Base-by-base conservation (phyloP, 2,113 vertebrate genomes). In the Puffinus mauretanicus region DNA sequence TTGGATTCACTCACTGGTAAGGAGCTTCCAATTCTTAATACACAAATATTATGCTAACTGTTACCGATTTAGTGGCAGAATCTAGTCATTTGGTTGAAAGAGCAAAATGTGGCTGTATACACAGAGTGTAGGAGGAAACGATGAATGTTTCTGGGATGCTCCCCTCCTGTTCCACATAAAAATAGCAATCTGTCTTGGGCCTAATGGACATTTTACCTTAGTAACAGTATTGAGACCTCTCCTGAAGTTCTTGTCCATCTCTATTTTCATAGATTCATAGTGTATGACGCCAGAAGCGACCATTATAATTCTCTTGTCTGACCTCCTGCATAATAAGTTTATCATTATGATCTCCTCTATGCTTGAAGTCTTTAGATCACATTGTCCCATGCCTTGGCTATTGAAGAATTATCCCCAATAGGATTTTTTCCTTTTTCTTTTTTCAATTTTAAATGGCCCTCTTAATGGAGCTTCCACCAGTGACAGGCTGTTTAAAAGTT, bases 401-500 rank as follows among this genome's bases (percentile, higher is more conserved):
- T 75, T 93, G 69, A 95, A 96, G 66, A 97, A 97, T 98, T 97
- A 95, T 92, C 84, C 67, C 91, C 38, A 91, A 77, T 16, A 97
- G 91, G 96, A 94, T 57, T 97, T 97, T 96, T 96, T 82, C 34
- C 27, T 46, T 69, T 58, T 80, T 38, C 29, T 92, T 49, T 38
- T 81, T 90, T 82, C 44, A 93, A 4, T 94, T 97, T 97, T 97
- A 97, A 98, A 97, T 96, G 62, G 96, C 72, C 60, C 52, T 66
- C 52, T 89, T 97, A 97, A 95, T 95, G 92, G 83, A 91, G 58
- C 25, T 97, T 89, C 64, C 76, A 94, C 67, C 60, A 71, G 20
- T 82, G 89, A 82, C 61, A 93, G n/a, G 58, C 32, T 85, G 49
- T 91, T 94, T 88, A 79, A 91, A 93, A 90, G 77, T 82, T 89